Conservation (phyloP, 2,113 vertebrate genomes). For the Rhipidura dahli region DNA sequence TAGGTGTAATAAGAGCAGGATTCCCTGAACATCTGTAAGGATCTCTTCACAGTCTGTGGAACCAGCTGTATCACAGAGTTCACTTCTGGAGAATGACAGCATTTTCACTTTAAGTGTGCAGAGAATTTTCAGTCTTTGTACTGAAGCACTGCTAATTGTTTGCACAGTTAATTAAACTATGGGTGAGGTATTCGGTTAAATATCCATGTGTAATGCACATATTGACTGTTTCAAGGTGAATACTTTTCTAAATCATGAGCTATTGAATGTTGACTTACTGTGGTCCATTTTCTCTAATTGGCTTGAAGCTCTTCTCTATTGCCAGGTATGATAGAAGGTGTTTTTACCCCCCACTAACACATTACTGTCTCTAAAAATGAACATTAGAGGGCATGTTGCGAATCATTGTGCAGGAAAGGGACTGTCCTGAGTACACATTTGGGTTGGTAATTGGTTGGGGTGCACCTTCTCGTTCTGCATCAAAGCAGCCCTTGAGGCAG, state of each 20-base stretch:
- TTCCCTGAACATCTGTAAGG: not conserved
- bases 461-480: not conserved
- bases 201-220: conserved; percentile 29
- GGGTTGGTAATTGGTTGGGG: not conserved
- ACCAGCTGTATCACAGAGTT: not conserved
- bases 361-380: not conserved
- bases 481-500: not conserved
- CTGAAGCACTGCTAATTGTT: conserved; percentile 42
- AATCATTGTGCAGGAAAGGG: not conserved
- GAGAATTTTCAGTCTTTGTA: not conserved
- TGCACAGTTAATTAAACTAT: conserved; percentile 65
- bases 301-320: not conserved
- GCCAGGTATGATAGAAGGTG: not conserved
- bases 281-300: conserved; percentile 40
- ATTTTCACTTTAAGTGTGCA: not conserved
- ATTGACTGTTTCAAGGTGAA: conserved; percentile 66
- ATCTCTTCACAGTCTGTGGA: not conserved
- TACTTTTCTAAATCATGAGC: conserved; percentile 47
- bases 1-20: not conserved
- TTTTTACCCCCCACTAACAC: not conserved
- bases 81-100: not conserved
- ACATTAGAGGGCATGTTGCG: not conserved
- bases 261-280: conserved; percentile 53
- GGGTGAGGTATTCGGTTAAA: conserved; percentile 40
- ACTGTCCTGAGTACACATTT: not conserved